Evolutionary conservation across 2,797 vertebrate species (phyloP), one percentile per base, ranked within the genome.

Genomic region (Myotis pilosus): DNA sequence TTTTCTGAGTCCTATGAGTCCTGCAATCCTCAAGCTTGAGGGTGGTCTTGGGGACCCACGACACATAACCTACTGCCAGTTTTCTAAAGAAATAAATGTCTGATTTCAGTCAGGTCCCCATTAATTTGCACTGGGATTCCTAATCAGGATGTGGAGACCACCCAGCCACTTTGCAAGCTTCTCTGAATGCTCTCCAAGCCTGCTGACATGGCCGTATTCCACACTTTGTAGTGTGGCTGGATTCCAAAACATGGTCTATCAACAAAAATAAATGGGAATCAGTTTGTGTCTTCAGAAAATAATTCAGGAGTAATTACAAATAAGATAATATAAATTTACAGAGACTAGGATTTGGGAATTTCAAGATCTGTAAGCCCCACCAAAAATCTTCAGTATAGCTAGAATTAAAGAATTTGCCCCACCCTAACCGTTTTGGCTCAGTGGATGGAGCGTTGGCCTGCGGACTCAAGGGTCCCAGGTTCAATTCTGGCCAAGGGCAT

Each of bases 241-340:
- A 41, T 74, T 66, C 57, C 28, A 47, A 57, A 60, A 64, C 12
- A 57, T 66, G 8, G 16, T 79, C 15, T 47, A 9, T 55, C 47
- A 57, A 9, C 12, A 74, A 25, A 94, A 94, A 78, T 30, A 30
- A 89, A 69, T 17, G 6, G 19, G n/a, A 66, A 75, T 92, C 82
- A 68, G 19, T 28, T 1, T 57, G 22, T 75, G 20, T 87, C 47
- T 87, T 92, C 68, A 71, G 44, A 88, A 81, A 83, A 1, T 85
- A 4, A 90, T 86, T 86, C 38, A 78, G 68, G 28, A 79, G 1
- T 80, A 94, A 80, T 95, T 69, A 92, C 20, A 91, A 94, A 84
- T 90, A 72, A 95, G n/a, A 36, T 69, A 36, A 25, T 55, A 83
- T 23, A 83, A 33, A 88, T 80, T 79, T 66, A 86, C 55, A 89